These are phyloP conservation scores for Calameuta filiformis DNA, from an alignment of 2,888 invertebrate species.

Conservation along the genomic window DNA sequence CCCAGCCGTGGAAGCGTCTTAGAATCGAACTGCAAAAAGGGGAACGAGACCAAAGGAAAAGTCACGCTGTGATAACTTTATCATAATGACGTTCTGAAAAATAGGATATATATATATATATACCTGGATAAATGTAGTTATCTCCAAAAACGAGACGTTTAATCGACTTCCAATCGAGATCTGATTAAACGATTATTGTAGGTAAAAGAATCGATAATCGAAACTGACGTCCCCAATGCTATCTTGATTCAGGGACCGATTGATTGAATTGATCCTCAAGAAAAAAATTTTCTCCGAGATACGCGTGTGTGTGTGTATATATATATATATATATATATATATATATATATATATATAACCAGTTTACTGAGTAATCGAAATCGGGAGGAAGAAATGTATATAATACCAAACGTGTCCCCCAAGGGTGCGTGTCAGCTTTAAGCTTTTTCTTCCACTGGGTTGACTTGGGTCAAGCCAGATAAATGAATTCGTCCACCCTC, in stretches of 20 bases:
- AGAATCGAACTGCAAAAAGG: neutral
- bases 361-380: no score
- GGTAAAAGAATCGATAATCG: no score
- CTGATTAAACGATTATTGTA: no score
- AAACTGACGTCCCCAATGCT: no score
- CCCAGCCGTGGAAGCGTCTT: neutral
- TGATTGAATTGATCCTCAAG: neutral
- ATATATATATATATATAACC: neutral
- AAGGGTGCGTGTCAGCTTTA: conserved; percentile 17
- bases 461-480: conserved; percentile 23
- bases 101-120: neutral
- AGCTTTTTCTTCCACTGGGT: conserved; percentile 10
- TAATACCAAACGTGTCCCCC: conserved; percentile 7
- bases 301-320: neutral
- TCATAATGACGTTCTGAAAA: neutral
- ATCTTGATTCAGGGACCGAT: neutral
- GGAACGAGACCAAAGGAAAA: neutral
- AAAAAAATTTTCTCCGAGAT: neutral
- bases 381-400: neutral
- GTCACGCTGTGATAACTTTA: neutral
- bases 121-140: neutral
- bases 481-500: conserved; percentile 24
- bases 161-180: no score
- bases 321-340: no score
- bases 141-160: neutral